phyloP scores from a whole-genome alignment of 2,888 invertebrate genomes.

The Limulus polyphemus region DNA sequence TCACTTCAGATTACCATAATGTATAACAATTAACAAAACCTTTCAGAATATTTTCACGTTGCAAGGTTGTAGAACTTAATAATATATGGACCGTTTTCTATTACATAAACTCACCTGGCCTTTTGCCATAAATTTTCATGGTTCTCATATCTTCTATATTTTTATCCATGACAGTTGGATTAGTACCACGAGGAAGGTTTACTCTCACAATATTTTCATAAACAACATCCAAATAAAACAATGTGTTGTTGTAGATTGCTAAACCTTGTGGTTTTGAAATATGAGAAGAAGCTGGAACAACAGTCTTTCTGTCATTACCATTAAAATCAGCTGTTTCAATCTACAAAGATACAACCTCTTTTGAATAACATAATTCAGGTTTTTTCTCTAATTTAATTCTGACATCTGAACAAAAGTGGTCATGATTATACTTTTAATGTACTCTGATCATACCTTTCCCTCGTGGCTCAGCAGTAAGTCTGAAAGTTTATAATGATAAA shows the following conservation, averaged over 20 bases:
- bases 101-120: conserved; percentile 42
- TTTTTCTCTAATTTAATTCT: no score
- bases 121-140: conserved; percentile 74
- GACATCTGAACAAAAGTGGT: no score
- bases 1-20: no score
- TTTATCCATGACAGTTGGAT: conserved; percentile 71
- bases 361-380: no score
- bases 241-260: conserved; percentile 61
- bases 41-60: no score
- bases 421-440: no score
- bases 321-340: conserved; percentile 37
- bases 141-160: conserved; percentile 56
- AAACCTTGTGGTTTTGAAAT: conserved; percentile 67
- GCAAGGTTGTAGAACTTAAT: no score
- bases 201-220: conserved; percentile 80
- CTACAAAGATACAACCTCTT: conserved; percentile 16
- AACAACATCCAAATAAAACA: conserved; percentile 75
- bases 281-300: conserved; percentile 52
- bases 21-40: no score
- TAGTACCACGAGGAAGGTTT: conserved; percentile 64
- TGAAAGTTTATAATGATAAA: no score
- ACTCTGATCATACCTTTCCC: no score
- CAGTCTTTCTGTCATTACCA: conserved; percentile 53
- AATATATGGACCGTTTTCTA: no score
- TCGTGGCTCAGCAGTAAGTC: no score